Percentiles rank a stretch among this genome's conserved stretches.
phyloP scores from a whole-genome alignment of 1,140 invertebrate species.

The Helicorthomorpha holstii region DNA sequence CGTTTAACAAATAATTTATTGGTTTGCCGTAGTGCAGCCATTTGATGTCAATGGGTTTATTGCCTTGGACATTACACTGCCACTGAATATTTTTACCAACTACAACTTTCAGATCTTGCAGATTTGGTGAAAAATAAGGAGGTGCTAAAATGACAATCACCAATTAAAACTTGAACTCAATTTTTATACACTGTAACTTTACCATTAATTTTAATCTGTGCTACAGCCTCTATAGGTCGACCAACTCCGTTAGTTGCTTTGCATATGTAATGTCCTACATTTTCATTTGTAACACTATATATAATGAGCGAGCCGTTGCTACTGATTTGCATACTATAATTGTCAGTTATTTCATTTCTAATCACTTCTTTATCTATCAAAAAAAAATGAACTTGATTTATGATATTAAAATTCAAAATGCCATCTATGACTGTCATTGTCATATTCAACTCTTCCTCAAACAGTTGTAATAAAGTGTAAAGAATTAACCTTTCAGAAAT shows the following conservation, averaged over 20 bases:
- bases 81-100: background rate
- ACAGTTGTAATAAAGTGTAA: no score
- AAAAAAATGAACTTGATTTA: no score
- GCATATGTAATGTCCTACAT: constrained; percentile 29
- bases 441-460: no score
- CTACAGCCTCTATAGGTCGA: constrained; percentile 25
- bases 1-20: no score
- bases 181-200: constrained; percentile 12
- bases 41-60: background rate
- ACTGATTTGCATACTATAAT: no score
- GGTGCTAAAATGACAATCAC: background rate
- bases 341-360: no score
- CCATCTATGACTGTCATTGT: no score
- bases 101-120: background rate
- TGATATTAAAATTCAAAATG: no score
- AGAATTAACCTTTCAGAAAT: constrained; percentile 3
- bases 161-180: no score
- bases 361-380: no score
- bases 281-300: constrained; percentile 20
- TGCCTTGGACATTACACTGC: background rate
- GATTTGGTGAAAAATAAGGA: background rate
- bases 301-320: constrained; percentile 30
- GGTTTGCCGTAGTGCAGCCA: background rate
- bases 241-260: constrained; percentile 29
- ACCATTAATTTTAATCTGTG: constrained; percentile 28